Evolutionary conservation across 2,797 vertebrate genomes (phyloP).

Genomic region (Todus mexicanus): DNA sequence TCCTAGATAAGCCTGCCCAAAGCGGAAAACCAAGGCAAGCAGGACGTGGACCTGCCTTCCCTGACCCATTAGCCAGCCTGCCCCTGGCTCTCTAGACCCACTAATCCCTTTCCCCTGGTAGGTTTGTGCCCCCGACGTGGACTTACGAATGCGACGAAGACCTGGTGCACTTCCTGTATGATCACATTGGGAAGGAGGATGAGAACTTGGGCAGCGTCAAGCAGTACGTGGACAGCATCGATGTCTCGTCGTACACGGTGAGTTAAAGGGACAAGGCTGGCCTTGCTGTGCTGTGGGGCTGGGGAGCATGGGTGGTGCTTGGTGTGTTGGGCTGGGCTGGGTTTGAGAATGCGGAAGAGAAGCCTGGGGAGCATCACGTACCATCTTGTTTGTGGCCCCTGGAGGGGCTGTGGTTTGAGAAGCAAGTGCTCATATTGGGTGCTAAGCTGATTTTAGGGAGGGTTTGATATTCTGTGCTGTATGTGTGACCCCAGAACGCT

Average conservation of each 20-base stretch:
- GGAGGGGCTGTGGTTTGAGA: neutral
- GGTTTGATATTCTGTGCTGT: neutral
- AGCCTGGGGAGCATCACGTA: neutral
- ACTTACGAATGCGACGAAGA: slow-evolving; percentile 96
- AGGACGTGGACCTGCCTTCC: neutral
- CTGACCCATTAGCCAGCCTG: neutral
- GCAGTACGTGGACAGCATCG: slow-evolving; percentile 96
- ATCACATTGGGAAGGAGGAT: slow-evolving; percentile 94
- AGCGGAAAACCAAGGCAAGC: neutral
- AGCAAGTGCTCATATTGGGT: neutral
- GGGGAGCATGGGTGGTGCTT: neutral
- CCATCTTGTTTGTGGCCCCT: neutral
- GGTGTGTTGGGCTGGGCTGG: neutral
- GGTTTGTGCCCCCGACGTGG: slow-evolving; percentile 92
- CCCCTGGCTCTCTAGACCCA: neutral
- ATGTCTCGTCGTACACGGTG: slow-evolving; percentile 93
- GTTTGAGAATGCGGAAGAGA: neutral
- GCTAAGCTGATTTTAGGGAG: neutral
- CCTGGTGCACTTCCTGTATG: slow-evolving; percentile 93
- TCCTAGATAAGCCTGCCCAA: neutral
- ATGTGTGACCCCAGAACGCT: neutral
- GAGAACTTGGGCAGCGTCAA: slow-evolving; percentile 95
- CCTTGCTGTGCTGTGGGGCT: fast-evolving
- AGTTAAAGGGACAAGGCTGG: neutral
- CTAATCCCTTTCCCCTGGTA: slow-evolving; percentile 41